A percentile compares a stretch with the other conserved stretches of the same genome.
These are phyloP conservation scores for Gobius niger DNA, from an alignment of 2,113 vertebrate species.

Conservation along the genomic window DNA sequence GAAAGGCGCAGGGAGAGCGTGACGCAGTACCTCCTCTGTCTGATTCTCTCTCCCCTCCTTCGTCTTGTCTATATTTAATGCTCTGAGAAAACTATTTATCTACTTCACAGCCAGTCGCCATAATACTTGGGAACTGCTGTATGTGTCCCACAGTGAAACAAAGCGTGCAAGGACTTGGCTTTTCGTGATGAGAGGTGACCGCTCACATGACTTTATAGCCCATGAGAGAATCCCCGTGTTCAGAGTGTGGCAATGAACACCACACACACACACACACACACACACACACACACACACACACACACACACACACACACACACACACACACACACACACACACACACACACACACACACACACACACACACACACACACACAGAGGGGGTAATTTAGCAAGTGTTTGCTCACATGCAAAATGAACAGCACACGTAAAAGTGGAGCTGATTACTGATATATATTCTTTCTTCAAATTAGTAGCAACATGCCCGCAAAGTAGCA, in stretches of 20 bases:
- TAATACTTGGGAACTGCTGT: constrained; percentile 1
- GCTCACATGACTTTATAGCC: constrained; percentile 34
- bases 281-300: too few relatives aligned
- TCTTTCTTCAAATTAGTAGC: too few relatives aligned
- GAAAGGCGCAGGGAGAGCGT: constrained; percentile 46
- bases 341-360: too few relatives aligned
- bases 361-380: too few relatives aligned
- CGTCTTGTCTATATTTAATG: constrained; percentile 63
- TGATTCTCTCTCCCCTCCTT: constrained; percentile 17
- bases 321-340: constrained; percentile 8
- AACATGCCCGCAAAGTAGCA: too few relatives aligned
- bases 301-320: too few relatives aligned
- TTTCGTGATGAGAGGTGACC: constrained; percentile 45
- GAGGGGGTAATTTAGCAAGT: too few relatives aligned
- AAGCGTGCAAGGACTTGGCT: constrained; percentile 1
- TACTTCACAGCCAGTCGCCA: constrained; percentile 7
- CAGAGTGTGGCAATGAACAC: constrained; percentile 30
- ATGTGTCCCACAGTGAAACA: not conserved
- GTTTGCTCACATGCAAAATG: too few relatives aligned
- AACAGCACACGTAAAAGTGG: too few relatives aligned
- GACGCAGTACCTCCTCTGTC: constrained; percentile 55
- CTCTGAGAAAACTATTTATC: constrained; percentile 44
- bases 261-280: not conserved
- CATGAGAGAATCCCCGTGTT: constrained; percentile 48
- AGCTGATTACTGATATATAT: too few relatives aligned